Evolutionary conservation across 2,797 vertebrate species (phyloP).

Genomic region (Chromis chromis): DNA sequence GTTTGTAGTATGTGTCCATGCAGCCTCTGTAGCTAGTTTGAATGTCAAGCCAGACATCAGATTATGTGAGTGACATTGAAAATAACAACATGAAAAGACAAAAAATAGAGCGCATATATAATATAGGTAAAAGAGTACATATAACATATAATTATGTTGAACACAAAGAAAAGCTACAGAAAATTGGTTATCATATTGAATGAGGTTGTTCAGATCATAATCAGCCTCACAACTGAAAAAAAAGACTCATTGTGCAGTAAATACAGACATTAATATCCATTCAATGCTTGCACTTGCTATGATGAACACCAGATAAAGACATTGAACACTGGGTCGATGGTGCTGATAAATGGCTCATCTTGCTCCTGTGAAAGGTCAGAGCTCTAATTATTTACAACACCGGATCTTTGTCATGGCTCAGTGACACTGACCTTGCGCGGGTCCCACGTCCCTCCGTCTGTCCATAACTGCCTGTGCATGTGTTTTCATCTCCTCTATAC

Average conservation of each 20-base stretch:
- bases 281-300: conserved; percentile 21
- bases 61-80: too few species aligned
- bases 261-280: conserved; percentile 21
- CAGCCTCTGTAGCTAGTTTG: too few species aligned
- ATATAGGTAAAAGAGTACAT: too few species aligned
- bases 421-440: conserved; percentile 74
- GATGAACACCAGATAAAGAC: conserved; percentile 52
- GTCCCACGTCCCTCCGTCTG: conserved; percentile 55
- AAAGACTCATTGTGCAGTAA: neutral
- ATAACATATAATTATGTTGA: too few species aligned
- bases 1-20: too few species aligned
- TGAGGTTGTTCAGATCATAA: neutral
- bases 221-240: neutral
- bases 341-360: conserved; percentile 69
- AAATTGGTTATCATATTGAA: neutral
- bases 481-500: conserved; percentile 52
- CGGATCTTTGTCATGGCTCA: conserved; percentile 73
- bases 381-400: conserved; percentile 77
- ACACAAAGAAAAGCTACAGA: too few species aligned
- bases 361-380: conserved; percentile 71
- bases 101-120: too few species aligned
- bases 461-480: conserved; percentile 27
- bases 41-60: too few species aligned
- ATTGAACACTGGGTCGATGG: conserved; percentile 42
- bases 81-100: too few species aligned